Evolutionary conservation across 1,140 invertebrate genomes (phyloP), one percentile per base, ranked within the genome.

Genomic region (Chrysopa pallens): DNA sequence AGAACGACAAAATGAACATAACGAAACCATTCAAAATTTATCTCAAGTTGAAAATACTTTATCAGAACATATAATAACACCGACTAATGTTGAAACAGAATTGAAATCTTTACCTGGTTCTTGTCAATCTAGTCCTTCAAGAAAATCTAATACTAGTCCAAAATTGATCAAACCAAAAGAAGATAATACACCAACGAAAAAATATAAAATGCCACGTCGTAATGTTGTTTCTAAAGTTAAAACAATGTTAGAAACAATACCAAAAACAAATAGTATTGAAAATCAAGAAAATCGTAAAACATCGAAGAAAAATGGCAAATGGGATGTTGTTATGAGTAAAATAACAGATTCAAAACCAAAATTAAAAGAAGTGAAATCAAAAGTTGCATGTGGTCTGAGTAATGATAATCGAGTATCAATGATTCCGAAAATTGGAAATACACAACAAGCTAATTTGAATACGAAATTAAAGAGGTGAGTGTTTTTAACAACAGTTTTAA

Each of bases 321-420:
- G 82, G 72, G 81, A 86, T 52, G 81, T 75, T 36, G 78, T 86
- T 33, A 78, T 84, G 72, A 82, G 77, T 60, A 85, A 85, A 61
- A 81, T 82, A 40, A 74, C 77, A 15, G 75, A 80, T 49, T 66
- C 62, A n/a, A 80, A 78, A 49, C 69, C 61, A 0, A 56, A 70
- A 8, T 74, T 77, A 39, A 85, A 82, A 57, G 81, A 88, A 55
- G 76, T 88, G 17, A 86, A 86, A 55, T 82, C 82, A 4, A 78
- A 81, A 61, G 77, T 86, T 23, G 60, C 70, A 38, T 50, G 43
- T 38, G 49, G 46, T 44, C 5, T 23, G 17, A 23, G 48, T 54
- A 58, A 47, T 52, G 9, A 29, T 29, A 41, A 12, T 17, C 27
- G 6, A 23, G 13, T 23, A 38, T 12, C 13, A 39, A 39, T 11